Evolutionary conservation across 2,113 vertebrate genomes (phyloP).

Genomic region (Centropus unirufus): DNA sequence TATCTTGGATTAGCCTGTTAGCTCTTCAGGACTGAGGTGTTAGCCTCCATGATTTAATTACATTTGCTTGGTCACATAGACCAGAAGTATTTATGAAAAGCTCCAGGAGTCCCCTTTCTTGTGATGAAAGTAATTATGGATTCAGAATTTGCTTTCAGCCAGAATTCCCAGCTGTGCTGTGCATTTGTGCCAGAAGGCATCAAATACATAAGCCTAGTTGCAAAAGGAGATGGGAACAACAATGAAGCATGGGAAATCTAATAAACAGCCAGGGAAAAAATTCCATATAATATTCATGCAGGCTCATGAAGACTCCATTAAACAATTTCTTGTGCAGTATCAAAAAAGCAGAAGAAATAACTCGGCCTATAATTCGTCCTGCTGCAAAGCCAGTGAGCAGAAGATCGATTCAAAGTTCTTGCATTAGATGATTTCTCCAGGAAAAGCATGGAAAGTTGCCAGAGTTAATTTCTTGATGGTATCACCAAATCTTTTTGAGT

Average conservation of each 20-base stretch:
- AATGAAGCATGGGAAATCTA: background rate
- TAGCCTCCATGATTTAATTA: background rate
- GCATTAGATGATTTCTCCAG: background rate
- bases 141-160: constrained; percentile 10
- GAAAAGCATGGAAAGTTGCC: background rate
- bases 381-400: background rate
- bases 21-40: background rate
- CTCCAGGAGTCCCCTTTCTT: background rate
- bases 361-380: background rate
- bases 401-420: background rate
- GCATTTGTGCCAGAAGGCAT: background rate
- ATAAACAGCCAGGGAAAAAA: background rate
- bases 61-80: background rate
- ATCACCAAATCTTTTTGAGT: background rate
- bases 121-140: background rate
- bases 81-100: background rate
- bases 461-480: background rate
- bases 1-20: background rate
- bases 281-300: background rate
- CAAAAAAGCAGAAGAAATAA: background rate
- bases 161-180: background rate
- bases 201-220: background rate
- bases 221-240: background rate
- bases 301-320: background rate
- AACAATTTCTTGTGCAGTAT: background rate